A percentile compares a stretch with the other conserved stretches of the same genome.
These are phyloP conservation scores for Myoxocephalus aenaeus DNA, from an alignment of 2,797 vertebrate species.

Conservation along the genomic window DNA sequence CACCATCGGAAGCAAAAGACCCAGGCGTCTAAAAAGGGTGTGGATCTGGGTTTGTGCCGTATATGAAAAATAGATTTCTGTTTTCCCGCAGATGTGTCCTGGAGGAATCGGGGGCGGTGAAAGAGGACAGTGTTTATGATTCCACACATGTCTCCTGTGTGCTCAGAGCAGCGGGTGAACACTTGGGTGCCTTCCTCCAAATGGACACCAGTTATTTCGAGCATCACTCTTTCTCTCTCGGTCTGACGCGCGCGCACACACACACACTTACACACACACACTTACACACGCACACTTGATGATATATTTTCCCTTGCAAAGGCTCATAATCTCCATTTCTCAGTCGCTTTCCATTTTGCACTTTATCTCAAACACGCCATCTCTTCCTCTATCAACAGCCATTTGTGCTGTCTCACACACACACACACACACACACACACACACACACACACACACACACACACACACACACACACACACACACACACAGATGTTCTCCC, in stretches of 20 bases:
- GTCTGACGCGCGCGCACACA: not conserved
- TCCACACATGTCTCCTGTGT: slow-evolving; percentile 50
- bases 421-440: slow-evolving; percentile 5
- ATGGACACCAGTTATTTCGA: slow-evolving; percentile 45
- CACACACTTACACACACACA: slow-evolving; percentile 20
- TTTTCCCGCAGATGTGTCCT: slow-evolving; percentile 19
- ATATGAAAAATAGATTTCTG: slow-evolving; percentile 18
- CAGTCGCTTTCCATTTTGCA: slow-evolving; percentile 56
- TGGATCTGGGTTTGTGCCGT: not conserved
- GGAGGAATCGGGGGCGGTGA: slow-evolving; percentile 30
- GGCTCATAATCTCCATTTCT: slow-evolving; percentile 49
- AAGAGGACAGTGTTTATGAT: slow-evolving; percentile 59
- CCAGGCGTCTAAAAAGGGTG: not conserved
- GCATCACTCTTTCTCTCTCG: slow-evolving; percentile 9
- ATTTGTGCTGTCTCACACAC: slow-evolving; percentile 37
- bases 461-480: slow-evolving; percentile 2
- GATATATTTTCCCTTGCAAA: slow-evolving; percentile 42
- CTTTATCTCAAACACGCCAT: slow-evolving; percentile 54
- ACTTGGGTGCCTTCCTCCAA: slow-evolving; percentile 59
- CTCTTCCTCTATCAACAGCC: slow-evolving; percentile 35
- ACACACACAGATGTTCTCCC: slow-evolving; percentile 27
- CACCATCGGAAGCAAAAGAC: not conserved
- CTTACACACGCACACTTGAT: slow-evolving; percentile 17
- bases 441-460: slow-evolving; percentile 5
- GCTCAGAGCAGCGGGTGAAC: slow-evolving; percentile 53